These are phyloP conservation scores for Erpornis zantholeuca DNA, from an alignment of 2,113 vertebrate genomes.

Conservation along the genomic window DNA sequence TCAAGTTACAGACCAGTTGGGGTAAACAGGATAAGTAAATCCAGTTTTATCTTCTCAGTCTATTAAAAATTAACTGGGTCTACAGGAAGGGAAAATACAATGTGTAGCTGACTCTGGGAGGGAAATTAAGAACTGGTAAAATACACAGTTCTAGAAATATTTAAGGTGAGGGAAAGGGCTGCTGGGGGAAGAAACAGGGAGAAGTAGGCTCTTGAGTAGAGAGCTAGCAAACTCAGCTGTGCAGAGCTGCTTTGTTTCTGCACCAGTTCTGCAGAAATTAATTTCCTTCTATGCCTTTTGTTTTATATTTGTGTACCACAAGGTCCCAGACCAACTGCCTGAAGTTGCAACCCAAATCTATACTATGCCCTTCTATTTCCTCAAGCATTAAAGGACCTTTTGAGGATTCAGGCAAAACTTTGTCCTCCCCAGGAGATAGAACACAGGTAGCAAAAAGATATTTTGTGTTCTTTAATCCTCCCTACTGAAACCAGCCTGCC, in stretches of 20 bases:
- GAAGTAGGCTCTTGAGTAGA: neutral
- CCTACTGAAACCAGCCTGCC: neutral
- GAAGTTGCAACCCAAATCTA: neutral
- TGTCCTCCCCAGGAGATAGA: neutral
- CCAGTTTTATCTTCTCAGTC: neutral
- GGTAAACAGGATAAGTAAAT: neutral
- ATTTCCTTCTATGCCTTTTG: neutral
- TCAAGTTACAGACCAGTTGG: neutral
- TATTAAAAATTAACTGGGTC: neutral
- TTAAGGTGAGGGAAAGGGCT: neutral
- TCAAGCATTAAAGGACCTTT: neutral
- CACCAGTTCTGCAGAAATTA: neutral
- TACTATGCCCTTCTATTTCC: neutral
- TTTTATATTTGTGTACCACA: neutral
- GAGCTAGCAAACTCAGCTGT: neutral
- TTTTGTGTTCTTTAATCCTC: neutral
- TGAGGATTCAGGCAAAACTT: neutral
- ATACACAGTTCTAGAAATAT: neutral
- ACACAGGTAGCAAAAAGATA: fast-evolving
- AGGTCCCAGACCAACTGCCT: neutral
- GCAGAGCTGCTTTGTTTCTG: neutral
- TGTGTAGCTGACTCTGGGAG: neutral
- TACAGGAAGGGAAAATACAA: neutral
- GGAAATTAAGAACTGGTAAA: neutral
- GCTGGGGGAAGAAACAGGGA: neutral